These are phyloP conservation scores for Ara ararauna DNA, from an alignment of 2,797 vertebrate genomes.

Conservation along the genomic window DNA sequence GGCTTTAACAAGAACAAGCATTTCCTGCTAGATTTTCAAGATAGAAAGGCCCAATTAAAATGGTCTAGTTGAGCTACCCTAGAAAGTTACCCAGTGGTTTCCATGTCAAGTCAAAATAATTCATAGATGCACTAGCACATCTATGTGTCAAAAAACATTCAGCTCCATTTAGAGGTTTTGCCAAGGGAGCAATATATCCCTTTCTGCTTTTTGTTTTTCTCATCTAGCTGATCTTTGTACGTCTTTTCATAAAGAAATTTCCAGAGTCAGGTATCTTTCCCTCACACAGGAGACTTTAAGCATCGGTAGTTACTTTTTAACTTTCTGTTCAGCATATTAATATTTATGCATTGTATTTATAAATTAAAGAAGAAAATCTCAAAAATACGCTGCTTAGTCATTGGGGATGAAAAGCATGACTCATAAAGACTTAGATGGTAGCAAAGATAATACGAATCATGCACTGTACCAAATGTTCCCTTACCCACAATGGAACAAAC, in stretches of 20 bases:
- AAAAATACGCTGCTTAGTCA: slow-evolving; percentile 43
- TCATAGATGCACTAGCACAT: background rate
- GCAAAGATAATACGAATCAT: background rate
- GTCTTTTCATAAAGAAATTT: background rate
- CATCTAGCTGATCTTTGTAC: background rate
- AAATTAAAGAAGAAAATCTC: slow-evolving; percentile 51
- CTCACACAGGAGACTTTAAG: background rate
- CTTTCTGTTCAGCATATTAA: slow-evolving; percentile 29
- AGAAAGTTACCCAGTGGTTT: background rate
- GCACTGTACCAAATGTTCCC: slow-evolving; percentile 14
- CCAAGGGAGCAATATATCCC: background rate
- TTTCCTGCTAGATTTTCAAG: background rate
- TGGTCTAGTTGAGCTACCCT: background rate
- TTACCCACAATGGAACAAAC: background rate
- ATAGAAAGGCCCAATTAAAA: background rate
- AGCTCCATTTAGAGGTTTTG: background rate
- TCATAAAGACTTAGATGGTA: slow-evolving; percentile 31
- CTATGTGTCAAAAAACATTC: background rate
- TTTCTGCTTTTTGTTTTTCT: background rate
- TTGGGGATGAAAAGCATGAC: slow-evolving; percentile 24
- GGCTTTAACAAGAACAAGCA: background rate
- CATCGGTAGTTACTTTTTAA: slow-evolving; percentile 4
- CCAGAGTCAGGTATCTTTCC: background rate
- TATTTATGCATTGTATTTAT: slow-evolving; percentile 37
- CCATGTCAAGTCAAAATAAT: background rate